Evolutionary conservation across 2,888 invertebrate genomes (phyloP).

Genomic region (Tetragonula carbonaria): DNA sequence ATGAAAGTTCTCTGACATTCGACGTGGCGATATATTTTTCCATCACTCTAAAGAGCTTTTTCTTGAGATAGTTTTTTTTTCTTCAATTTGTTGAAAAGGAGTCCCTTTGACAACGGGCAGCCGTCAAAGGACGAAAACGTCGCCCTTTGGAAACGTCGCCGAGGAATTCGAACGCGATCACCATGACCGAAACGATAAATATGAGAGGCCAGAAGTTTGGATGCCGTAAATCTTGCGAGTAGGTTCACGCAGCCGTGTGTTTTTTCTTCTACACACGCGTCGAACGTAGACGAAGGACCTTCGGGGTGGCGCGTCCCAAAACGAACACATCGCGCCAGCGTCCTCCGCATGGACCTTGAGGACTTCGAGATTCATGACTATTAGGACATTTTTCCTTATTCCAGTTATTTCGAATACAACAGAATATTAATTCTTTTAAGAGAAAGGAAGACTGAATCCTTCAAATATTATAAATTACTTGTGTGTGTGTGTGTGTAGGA

Average conservation of each 20-base stretch:
- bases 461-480: not conserved
- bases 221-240: slow-evolving; percentile 73
- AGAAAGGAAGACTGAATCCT: not conserved
- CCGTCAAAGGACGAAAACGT: slow-evolving; percentile 57
- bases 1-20: not conserved
- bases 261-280: slow-evolving; percentile 54
- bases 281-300: slow-evolving; percentile 39
- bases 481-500: not conserved
- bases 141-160: not conserved
- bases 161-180: slow-evolving; percentile 59
- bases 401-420: not conserved
- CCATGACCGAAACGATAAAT: slow-evolving; percentile 68
- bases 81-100: slow-evolving; percentile 14
- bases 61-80: no score
- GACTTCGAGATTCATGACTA: slow-evolving; percentile 19
- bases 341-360: not conserved
- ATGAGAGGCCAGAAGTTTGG: slow-evolving; percentile 68
- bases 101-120: slow-evolving; percentile 54
- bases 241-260: slow-evolving; percentile 49
- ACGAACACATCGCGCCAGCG: slow-evolving; percentile 10
- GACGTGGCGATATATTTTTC: not conserved
- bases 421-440: not conserved
- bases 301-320: slow-evolving; percentile 25
- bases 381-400: slow-evolving; percentile 5
- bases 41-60: slow-evolving; percentile 1